Base-by-base conservation (phyloP, 2,888 invertebrate species). In the Dyspetes luteomarginatus region DNA sequence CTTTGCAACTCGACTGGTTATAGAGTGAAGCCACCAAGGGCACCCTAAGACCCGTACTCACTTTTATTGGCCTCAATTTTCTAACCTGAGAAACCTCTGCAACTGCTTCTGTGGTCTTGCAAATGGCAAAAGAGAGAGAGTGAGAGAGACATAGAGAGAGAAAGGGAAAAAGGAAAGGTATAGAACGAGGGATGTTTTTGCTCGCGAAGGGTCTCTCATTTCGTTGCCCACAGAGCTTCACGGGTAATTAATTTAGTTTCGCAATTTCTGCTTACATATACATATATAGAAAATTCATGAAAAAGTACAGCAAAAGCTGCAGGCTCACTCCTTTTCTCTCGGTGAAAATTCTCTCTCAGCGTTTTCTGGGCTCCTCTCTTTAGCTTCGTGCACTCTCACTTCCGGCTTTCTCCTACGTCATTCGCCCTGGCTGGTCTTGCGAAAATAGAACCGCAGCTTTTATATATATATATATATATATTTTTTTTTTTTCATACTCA, bases 161-260 rank as follows among this genome's bases (percentile, higher is more conserved):
- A n/a, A n/a, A n/a, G n/a, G n/a, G n/a, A n/a, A n/a, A n/a, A n/a
- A n/a, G n/a, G n/a, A n/a, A n/a, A n/a, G n/a, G 48, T 17, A 24
- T 15, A 7, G 26, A 5, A n/a, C 3, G 36, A 3, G 12, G 43
- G 7, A 60, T 58, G 80, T 78, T 85, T 81, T 84, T 83, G 71
- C 75, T 65, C 83, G 71, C 60, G 75, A 83, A 84, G 82, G 81
- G 72, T 80, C 76, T 71, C 78, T 64, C 79, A 72, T 75, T 78
- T 76, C 82, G 71, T 79, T 43, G 45, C 28, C 50, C 74, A 52
- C 9, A 73, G 81, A 78, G 81, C 81, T 86, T 87, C 85, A 85
- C 86, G 86, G 86, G 84, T 89, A 89, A 90, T 90, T 90, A 90
- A 90, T 89, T 89, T 88, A 89, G 85, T 90, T 90, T 89, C 85